phyloP scores from a whole-genome alignment of 2,797 vertebrate species.

The Notolabrus celidotus region DNA sequence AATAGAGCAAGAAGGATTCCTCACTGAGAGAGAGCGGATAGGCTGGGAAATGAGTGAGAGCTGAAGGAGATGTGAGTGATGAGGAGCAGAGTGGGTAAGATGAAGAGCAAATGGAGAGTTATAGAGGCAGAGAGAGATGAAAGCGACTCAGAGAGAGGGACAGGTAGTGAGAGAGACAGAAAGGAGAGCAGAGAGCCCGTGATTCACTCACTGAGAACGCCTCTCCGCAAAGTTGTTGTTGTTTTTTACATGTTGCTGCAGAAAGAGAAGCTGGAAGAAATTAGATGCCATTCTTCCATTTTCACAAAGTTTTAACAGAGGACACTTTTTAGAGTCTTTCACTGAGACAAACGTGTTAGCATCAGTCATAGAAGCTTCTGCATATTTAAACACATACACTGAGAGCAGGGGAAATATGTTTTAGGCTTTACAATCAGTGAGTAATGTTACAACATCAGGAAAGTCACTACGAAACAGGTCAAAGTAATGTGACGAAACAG shows the following conservation, averaged over 20 bases:
- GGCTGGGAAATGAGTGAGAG: slow-evolving; percentile 3
- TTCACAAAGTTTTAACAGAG: not conserved
- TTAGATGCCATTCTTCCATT: not conserved
- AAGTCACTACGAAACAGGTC: no score
- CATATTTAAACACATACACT: no score
- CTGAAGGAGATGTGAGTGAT: slow-evolving; percentile 15
- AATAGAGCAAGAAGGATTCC: not conserved
- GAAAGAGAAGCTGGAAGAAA: not conserved
- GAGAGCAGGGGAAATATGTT: no score
- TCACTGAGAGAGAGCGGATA: slow-evolving; percentile 22
- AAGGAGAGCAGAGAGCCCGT: not conserved
- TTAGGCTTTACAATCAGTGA: no score
- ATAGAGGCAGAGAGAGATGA: not conserved
- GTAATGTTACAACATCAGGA: no score
- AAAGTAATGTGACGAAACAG: no score
- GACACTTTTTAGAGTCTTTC: no score
- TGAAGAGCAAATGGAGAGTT: slow-evolving; percentile 2
- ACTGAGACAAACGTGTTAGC: no score
- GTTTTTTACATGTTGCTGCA: not conserved
- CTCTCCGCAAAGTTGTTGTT: not conserved
- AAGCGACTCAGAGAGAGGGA: not conserved
- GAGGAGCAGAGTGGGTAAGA: slow-evolving; percentile 8
- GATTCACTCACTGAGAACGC: not conserved
- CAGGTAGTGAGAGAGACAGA: not conserved
- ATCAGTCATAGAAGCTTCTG: no score